Base-by-base conservation (phyloP, 2,113 vertebrate genomes). In the Erinaceus europaeus region DNA sequence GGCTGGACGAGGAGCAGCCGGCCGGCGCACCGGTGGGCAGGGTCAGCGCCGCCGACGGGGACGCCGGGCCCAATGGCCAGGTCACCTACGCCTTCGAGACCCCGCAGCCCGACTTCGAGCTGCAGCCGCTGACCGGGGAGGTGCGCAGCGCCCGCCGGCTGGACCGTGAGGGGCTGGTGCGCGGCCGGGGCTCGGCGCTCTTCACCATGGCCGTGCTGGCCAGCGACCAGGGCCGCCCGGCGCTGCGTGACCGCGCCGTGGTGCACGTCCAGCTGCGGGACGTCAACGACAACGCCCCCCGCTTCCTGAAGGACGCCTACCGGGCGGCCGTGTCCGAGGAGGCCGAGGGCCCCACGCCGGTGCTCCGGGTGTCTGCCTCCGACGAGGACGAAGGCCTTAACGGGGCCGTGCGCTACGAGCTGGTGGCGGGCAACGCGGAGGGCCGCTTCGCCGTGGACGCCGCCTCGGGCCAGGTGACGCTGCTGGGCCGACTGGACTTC, bases 231-330 rank as follows among this genome's bases (percentile, higher is more conserved):
- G 99, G 99, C 62, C 97, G 99, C 93, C 99, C 99, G 87, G 97
- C 98, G 84, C 98, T 99, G 79, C 98, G 97, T 93, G 99, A 99
- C 94, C 99, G 99, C 96, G 99, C 99, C 65, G 98, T 98, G 48
- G 98, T 99, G 14, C 99, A 99, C 40, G 98, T 99, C 88, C 98
- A 98, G 89, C 97, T 99, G 95, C 98, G 98, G 91, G 99, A 99
- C 95, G 98, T 99, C 84, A 99, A 99, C 76, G 99, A 99, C 95
- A 99, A 99, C n/a, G 91, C 97, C 6, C 99, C 99, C 18, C 99
- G 98, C 48, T 99, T 99, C 96, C 95, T 98, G 57, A 99, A 99
- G 96, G 98, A 99, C 96, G 97, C 99, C 79, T 99, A 99, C 95
- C 99, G 98, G 97, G 99, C 99, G 67, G 98, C 98, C 9, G 95